phyloP scores from a whole-genome alignment of 2,113 vertebrate genomes.

The Pedionomus torquatus region DNA sequence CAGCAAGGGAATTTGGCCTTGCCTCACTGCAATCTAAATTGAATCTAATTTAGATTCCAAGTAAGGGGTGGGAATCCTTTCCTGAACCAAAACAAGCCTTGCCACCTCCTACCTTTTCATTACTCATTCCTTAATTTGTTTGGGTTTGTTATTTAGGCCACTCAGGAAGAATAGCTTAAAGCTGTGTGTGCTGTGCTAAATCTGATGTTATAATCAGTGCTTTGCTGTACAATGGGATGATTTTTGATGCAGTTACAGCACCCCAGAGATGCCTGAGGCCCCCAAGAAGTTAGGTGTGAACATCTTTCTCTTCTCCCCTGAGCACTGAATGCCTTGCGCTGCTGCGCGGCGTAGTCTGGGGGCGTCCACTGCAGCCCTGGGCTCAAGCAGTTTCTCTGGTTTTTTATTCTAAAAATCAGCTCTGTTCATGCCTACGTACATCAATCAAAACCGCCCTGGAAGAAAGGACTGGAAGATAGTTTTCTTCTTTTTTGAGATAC shows the following conservation, averaged over 20 bases:
- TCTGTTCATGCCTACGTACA: background rate
- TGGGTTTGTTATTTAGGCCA: slow-evolving; percentile 71
- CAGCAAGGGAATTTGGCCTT: slow-evolving; percentile 20
- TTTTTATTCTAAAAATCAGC: background rate
- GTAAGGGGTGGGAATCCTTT: slow-evolving; percentile 60
- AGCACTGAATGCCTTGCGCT: background rate
- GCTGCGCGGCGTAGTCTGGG: background rate
- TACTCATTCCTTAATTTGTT: slow-evolving; percentile 71
- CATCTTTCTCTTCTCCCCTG: background rate
- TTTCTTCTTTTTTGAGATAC: background rate
- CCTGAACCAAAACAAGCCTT: slow-evolving; percentile 66
- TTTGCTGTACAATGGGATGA: background rate
- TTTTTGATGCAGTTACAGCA: background rate
- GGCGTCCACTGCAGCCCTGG: background rate
- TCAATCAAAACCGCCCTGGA: rapidly evolving
- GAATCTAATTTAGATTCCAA: slow-evolving; percentile 59
- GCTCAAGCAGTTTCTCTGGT: rapidly evolving
- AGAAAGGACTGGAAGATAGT: background rate
- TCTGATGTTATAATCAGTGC: background rate
- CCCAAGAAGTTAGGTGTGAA: background rate
- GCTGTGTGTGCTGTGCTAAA: slow-evolving; percentile 21
- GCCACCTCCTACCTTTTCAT: slow-evolving; percentile 62
- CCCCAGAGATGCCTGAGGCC: background rate
- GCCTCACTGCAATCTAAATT: slow-evolving; percentile 36
- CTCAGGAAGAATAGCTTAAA: slow-evolving; percentile 55